These are phyloP conservation scores for Drymonia ruficornis DNA, from an alignment of 2,888 invertebrate genomes.

Conservation along the genomic window DNA sequence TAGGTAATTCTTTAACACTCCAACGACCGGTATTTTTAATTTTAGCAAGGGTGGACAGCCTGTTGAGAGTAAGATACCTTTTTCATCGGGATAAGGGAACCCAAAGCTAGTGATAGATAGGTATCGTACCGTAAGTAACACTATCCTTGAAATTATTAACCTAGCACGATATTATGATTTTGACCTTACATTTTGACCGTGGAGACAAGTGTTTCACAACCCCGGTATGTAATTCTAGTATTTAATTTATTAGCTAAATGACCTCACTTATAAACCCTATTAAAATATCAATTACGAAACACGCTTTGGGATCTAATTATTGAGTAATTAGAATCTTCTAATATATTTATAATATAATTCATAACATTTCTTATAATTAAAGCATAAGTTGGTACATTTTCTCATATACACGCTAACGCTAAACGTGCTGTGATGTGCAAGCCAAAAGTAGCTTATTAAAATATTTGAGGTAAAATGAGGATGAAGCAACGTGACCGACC, in stretches of 20 bases:
- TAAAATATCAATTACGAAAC: slow-evolving; percentile 1
- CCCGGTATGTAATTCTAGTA: not conserved
- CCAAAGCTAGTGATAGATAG: too few species aligned
- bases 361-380: too few species aligned
- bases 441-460: slow-evolving; percentile 7
- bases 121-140: too few species aligned
- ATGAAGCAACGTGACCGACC: slow-evolving; percentile 22
- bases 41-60: too few species aligned
- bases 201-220: not conserved
- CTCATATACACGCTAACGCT: too few species aligned
- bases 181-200: not conserved
- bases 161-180: not conserved
- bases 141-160: not conserved
- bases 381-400: too few species aligned
- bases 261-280: not conserved
- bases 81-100: too few species aligned
- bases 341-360: too few species aligned
- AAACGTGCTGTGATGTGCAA: not conserved
- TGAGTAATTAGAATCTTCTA: not conserved
- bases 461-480: slow-evolving; percentile 18
- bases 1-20: too few species aligned
- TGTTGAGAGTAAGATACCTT: too few species aligned
- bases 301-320: slow-evolving; percentile 6
- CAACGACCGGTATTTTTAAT: too few species aligned
- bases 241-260: not conserved